Percentiles rank a stretch among this genome's conserved stretches.
phyloP scores from a whole-genome alignment of 2,113 vertebrate species.

The Cyprinus carpio region DNA sequence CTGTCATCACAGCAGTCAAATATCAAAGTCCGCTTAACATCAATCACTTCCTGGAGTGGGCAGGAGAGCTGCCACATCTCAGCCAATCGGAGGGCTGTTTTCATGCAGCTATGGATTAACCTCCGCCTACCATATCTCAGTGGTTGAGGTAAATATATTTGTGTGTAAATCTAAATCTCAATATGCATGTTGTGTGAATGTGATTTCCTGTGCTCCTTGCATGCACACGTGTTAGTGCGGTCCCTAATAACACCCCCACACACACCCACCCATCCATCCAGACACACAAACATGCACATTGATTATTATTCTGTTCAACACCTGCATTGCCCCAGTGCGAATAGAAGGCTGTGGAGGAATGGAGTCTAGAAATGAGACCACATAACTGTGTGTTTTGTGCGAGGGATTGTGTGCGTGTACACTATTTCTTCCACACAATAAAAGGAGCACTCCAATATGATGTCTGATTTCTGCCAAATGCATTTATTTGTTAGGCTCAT shows the following conservation, averaged over 20 bases:
- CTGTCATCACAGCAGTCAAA: conserved; percentile 46
- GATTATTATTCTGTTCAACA: conserved; percentile 44
- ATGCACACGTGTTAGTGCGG: not conserved
- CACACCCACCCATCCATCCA: not conserved
- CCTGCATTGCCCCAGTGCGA: conserved; percentile 31
- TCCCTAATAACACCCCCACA: not conserved
- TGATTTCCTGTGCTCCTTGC: not conserved
- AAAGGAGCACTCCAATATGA: not conserved
- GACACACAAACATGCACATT: not conserved
- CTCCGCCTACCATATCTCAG: conserved; percentile 18
- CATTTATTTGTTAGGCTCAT: not conserved
- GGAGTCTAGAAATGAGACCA: conserved; percentile 37
- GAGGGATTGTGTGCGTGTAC: not conserved
- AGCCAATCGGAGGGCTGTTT: conserved; percentile 29
- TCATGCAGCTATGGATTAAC: conserved; percentile 46
- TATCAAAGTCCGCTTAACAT: conserved; percentile 33
- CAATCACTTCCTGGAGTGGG: conserved; percentile 31
- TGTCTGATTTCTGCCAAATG: not conserved
- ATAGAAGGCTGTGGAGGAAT: conserved; percentile 30
- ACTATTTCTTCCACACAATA: not conserved
- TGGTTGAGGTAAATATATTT: conserved; percentile 28
- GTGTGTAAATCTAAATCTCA: conserved; percentile 11
- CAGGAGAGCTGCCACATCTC: conserved; percentile 17
- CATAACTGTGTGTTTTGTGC: not conserved
- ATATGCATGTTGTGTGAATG: not conserved